Evolutionary conservation across 2,113 vertebrate genomes (phyloP), one percentile per base, ranked within the genome.

Genomic region (Spizaetus ornatus): DNA sequence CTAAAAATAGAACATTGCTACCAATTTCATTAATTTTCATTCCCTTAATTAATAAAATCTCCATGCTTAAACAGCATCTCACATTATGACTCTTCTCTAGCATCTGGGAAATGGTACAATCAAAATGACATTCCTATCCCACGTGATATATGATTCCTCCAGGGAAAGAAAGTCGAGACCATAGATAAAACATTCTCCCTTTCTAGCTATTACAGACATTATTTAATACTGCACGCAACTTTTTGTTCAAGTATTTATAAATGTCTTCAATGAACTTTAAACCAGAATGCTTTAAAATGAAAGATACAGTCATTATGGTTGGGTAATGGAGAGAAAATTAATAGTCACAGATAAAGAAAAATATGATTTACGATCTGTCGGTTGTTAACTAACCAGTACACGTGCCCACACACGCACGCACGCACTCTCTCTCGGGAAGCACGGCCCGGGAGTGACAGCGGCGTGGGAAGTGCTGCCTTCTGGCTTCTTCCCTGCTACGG

Each of bases 341-440:
- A 25, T 11, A 76, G 62, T 31, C 14, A 47, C 14, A 59, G 32
- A 27, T 23, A 36, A 82, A 20, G 22, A 67, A 52, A 69, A 63
- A 42, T 4, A 27, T 4, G 7, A 34, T 86, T 81, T 50, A 10
- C 48, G 36, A 31, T 10, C 32, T 67, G 5, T 15, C 10, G 2
- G 12, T 47, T 67, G 47, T 42, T 77, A 77, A 62, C 26, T 36
- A 55, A 45, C 2, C 3, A 11, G 20, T 14, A 34, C 27, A 86
- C 7, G 5, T 2, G 0, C 16, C 15, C 9, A 7, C 0, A 48
- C 3, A 13, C 9, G 5, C 19, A 5, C 19, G 6, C 26, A 45
- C 5, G 11, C 11, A 7, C 18, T 19, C 20, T 36, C 13, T 47
- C 8, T n/a, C 0, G 1, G 48, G 48, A 56, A 48, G 53, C 5